Evolutionary conservation across 2,113 vertebrate genomes (phyloP), one percentile per base, ranked within the genome.

Genomic region (Ictalurus punctatus): DNA sequence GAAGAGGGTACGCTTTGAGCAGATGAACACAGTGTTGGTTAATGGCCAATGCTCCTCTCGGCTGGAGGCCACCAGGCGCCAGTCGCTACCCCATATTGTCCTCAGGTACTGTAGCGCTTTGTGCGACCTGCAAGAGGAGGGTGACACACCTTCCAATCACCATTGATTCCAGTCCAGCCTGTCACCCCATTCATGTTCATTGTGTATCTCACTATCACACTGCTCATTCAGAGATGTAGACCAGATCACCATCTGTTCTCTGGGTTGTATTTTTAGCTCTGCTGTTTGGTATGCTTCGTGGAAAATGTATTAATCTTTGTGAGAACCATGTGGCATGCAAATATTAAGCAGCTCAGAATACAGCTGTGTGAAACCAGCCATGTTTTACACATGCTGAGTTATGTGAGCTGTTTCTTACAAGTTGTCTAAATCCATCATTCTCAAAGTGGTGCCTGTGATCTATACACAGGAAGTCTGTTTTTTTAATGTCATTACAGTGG

Each of bases 1-100:
- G 94, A 98, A 97, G 92, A 96, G 96, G 94, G 98, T 99, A 67
- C 97, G 88, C 89, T 99, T 98, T 95, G 96, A 97, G 91, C 96
- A 95, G 90, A 96, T 97, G 95, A 98, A 97, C 94, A 98, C 98
- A 44, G 94, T 99, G 92, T 97, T 98, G n/a, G 91, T 96, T 85
- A 95, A 94, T 56, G 97, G 97, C 87, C 94, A 95, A 93, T 95
- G 94, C 92, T 94, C 93, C 91, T 96, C 96, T 91, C 93, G 94
- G 93, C 96, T 96, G 89, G 95, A 92, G 90, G 95, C 96, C 82
- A 95, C 96, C 80, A 97, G 97, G 94, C 96, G 95, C 65, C 92
- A 90, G 86, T 93, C 92, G 21, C 91, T 93, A 84, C 90, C 92
- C 84, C 90, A 92, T 87, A 84, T 91, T 69, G 83, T 93, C 71